phyloP scores from a whole-genome alignment of 2,113 vertebrate species.

The Urocitellus parryii region DNA sequence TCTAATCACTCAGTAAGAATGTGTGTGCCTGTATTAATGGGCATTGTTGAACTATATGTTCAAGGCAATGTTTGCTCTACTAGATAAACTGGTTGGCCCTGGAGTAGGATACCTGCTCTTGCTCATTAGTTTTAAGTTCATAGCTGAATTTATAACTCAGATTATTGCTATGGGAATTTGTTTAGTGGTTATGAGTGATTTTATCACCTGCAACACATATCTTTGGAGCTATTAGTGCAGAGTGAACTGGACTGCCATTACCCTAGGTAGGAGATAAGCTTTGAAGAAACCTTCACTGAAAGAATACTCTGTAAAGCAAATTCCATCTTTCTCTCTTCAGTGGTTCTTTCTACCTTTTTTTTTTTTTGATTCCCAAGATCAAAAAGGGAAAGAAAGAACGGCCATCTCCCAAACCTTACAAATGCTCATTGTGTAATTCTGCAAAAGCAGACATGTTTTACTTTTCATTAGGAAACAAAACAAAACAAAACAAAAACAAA shows the following conservation, averaged over 20 bases:
- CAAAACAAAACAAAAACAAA: too few species aligned
- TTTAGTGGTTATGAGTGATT: slow-evolving; percentile 73
- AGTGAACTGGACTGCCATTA: slow-evolving; percentile 50
- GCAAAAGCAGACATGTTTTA: background rate
- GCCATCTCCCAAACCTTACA: background rate
- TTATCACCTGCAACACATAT: slow-evolving; percentile 79
- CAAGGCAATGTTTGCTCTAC: slow-evolving; percentile 70
- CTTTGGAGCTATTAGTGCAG: slow-evolving; percentile 69
- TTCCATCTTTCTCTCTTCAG: background rate
- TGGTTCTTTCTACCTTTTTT: background rate
- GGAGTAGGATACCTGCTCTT: slow-evolving; percentile 62
- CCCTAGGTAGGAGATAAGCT: slow-evolving; percentile 77
- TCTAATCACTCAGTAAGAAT: slow-evolving; percentile 61
- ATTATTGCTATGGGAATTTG: slow-evolving; percentile 64
- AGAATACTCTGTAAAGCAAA: slow-evolving; percentile 14
- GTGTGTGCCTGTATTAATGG: slow-evolving; percentile 45
- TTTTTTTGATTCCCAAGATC: background rate
- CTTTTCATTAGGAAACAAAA: background rate
- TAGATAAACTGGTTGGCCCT: slow-evolving; percentile 58
- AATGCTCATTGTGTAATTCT: background rate
- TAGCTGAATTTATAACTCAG: slow-evolving; percentile 62
- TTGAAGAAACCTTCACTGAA: slow-evolving; percentile 57
- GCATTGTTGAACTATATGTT: background rate
- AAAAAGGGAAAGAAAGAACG: slow-evolving; percentile 71
- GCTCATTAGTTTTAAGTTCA: slow-evolving; percentile 58